A percentile compares a stretch with the other conserved stretches of the same genome.
phyloP scores from a whole-genome alignment of 2,113 vertebrate genomes.

The Speoplatyrhinus poulsoni region DNA sequence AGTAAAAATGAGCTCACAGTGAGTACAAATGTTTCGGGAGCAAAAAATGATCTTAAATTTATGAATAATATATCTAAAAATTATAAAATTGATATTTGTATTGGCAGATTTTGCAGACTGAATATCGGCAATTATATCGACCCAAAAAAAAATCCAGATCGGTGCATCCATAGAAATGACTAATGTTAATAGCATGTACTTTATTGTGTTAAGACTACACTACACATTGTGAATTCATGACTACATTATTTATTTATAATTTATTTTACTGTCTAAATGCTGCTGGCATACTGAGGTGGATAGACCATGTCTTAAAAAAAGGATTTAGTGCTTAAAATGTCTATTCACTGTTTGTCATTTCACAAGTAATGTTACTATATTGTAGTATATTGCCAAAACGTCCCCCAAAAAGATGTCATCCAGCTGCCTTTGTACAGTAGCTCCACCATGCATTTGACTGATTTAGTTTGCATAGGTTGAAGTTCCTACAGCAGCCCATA shows the following conservation, averaged over 20 bases:
- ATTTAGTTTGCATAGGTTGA: slow-evolving; percentile 31
- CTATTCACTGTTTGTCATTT: slow-evolving; percentile 29
- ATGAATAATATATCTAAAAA: no score
- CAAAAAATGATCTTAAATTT: no score
- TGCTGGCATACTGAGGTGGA: slow-evolving; percentile 8
- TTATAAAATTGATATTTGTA: no score
- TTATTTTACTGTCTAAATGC: neutral
- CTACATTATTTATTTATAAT: neutral
- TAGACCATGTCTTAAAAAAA: slow-evolving; percentile 16
- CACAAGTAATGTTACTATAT: slow-evolving; percentile 22
- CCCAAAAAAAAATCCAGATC: no score
- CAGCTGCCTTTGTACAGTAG: slow-evolving; percentile 5
- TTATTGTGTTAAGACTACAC: neutral
- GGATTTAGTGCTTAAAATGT: slow-evolving; percentile 21
- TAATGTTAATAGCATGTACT: no score
- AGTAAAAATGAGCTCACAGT: no score
- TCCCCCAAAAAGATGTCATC: slow-evolving; percentile 24
- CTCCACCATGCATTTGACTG: slow-evolving; percentile 10
- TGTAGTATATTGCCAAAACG: slow-evolving; percentile 12
- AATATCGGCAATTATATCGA: no score
- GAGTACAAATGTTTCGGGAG: no score
- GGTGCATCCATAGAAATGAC: no score
- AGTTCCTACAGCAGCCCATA: slow-evolving; percentile 34
- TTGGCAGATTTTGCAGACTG: no score
- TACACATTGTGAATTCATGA: slow-evolving; percentile 13